phyloP scores from a whole-genome alignment of 2,113 vertebrate genomes.

The Mastomys coucha region DNA sequence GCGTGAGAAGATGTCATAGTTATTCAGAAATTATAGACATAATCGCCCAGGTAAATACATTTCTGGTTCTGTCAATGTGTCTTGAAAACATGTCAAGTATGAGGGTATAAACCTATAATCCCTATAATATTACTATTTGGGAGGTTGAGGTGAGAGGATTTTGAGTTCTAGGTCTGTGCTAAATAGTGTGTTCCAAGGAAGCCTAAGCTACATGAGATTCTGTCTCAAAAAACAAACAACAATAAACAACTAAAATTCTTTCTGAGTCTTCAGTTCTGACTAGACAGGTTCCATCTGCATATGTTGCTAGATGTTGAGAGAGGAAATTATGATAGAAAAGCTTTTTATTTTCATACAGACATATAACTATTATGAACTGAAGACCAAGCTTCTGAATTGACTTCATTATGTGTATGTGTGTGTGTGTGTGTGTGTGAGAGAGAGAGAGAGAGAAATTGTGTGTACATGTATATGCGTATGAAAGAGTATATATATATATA shows the following conservation, averaged over 20 bases:
- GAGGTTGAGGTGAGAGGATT: not conserved
- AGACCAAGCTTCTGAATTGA: slow-evolving; percentile 17
- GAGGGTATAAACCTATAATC: not conserved
- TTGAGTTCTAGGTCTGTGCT: not conserved
- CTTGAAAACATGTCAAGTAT: not conserved
- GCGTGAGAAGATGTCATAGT: slow-evolving; percentile 88
- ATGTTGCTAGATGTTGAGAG: not conserved
- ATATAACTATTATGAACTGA: slow-evolving; percentile 17
- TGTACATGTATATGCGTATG: not conserved
- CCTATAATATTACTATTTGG: not conserved
- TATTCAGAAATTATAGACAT: slow-evolving; percentile 88
- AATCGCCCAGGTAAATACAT: slow-evolving; percentile 89
- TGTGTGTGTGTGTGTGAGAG: not conserved
- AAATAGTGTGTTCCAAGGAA: not conserved
- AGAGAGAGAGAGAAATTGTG: not conserved
- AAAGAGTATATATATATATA: too few relatives aligned
- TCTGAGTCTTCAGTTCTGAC: slow-evolving; percentile 9
- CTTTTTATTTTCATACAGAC: slow-evolving; percentile 53
- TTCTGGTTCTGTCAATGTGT: slow-evolving; percentile 13
- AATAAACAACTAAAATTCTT: not conserved
- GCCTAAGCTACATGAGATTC: not conserved
- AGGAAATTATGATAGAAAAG: slow-evolving; percentile 24
- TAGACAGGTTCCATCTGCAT: not conserved
- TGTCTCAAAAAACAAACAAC: not conserved
- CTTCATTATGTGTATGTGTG: not conserved